Evolutionary conservation across 2,797 vertebrate genomes (phyloP).

Genomic region (Myotis daubentonii): DNA sequence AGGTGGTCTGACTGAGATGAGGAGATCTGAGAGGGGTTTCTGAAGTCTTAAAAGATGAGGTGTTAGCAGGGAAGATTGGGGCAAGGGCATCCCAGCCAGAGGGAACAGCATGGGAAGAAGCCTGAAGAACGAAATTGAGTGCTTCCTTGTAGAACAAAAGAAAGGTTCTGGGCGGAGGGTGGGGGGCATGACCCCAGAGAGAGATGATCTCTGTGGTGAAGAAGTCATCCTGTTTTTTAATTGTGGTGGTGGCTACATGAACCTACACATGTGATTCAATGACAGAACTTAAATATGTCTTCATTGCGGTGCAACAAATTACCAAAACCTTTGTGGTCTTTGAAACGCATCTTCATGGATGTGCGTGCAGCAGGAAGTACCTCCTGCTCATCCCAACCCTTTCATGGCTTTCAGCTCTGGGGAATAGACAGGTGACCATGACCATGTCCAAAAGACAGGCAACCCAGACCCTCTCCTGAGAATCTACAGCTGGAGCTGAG

Average conservation of each 20-base stretch:
- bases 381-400: neutral
- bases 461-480: neutral
- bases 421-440: neutral
- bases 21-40: neutral
- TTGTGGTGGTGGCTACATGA: neutral
- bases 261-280: neutral
- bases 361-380: neutral
- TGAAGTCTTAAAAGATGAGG: neutral
- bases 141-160: neutral
- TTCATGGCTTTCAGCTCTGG: neutral
- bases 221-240: neutral
- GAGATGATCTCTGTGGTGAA: neutral
- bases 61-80: rapidly evolving
- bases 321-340: neutral
- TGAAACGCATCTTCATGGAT: neutral
- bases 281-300: neutral
- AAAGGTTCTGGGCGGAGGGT: neutral
- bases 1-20: neutral
- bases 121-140: neutral
- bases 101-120: no score
- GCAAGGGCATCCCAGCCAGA: neutral
- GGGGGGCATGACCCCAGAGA: neutral
- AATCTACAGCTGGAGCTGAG: neutral
- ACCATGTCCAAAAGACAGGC: neutral
- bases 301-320: neutral